Base-by-base conservation (phyloP, 1,140 invertebrate species). In the Aplysia californica region DNA sequence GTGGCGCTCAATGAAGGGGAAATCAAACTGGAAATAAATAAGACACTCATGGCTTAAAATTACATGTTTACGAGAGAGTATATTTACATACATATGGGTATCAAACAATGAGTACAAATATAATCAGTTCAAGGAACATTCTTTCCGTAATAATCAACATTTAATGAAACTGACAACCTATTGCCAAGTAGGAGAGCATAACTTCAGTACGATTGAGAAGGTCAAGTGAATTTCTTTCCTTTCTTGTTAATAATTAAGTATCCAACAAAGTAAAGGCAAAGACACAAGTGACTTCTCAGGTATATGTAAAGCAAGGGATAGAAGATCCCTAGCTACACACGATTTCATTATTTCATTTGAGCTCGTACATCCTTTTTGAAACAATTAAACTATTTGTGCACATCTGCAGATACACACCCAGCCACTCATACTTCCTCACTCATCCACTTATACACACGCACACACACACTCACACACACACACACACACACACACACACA, bases 1-100 rank as follows among this genome's bases (percentile, higher is more conserved):
- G 41, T 81, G 65, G 0, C 79, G 67, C 66, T 88, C 86, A 26
- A 88, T 81, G 79, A 89, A 89, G 5, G 85, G 84, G 70, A 87
- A 85, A 66, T 84, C 84, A 83, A 87, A 84, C 87, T 89, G 80
- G 69, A 79, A 75, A 68, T 20, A 44, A 64, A 39, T 71, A 65
- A 26, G 23, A 76, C 10, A 33, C n/a, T 1, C 3, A 33, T n/a
- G 20, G 1, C n/a, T 44, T 69, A 39, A 69, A 4, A 39, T 21
- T 1, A 4, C n/a, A 1, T 20, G n/a, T 39, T n/a, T 69, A 56
- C 4, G 33, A 4, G 6, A 0, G 2, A 21, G 21, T 56, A 35
- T 65, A n/a, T n/a, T n/a, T n/a, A n/a, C n/a, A n/a, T n/a, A n/a
- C n/a, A n/a, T n/a, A n/a, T n/a, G n/a, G n/a, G n/a, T n/a, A n/a